phyloP scores from a whole-genome alignment of 2,113 vertebrate genomes.

The Tringa solitaria region DNA sequence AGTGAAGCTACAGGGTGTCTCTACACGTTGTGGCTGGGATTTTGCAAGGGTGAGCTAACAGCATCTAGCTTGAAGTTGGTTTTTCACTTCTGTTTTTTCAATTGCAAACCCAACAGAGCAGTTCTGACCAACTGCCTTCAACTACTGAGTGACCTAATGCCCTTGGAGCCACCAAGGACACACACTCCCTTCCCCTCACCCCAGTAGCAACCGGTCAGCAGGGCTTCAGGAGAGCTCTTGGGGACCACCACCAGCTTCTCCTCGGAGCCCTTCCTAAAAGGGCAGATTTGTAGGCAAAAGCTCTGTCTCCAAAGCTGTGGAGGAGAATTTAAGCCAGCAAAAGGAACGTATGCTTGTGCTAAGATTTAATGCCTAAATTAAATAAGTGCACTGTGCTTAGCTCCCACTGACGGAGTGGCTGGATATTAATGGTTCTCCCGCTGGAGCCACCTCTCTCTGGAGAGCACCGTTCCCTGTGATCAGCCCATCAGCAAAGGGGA shows the following conservation, averaged over 20 bases:
- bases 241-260: background rate
- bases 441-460: background rate
- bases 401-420: background rate
- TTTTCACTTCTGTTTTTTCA: background rate
- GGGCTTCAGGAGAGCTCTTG: background rate
- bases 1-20: background rate
- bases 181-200: rapidly evolving
- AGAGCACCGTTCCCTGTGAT: background rate
- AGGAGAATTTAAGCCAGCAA: background rate
- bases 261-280: background rate
- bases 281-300: background rate
- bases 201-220: background rate
- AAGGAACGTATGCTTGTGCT: background rate
- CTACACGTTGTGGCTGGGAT: rapidly evolving
- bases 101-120: background rate
- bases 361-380: slow-evolving; percentile 28
- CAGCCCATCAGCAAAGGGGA: background rate
- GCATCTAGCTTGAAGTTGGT: no score
- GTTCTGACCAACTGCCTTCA: background rate
- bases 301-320: background rate
- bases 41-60: background rate
- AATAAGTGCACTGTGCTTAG: background rate
- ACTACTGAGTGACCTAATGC: background rate
- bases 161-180: background rate
- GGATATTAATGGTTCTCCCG: background rate